Evolutionary conservation across 2,113 vertebrate genomes (phyloP).

Genomic region (Pterocles orientalis): DNA sequence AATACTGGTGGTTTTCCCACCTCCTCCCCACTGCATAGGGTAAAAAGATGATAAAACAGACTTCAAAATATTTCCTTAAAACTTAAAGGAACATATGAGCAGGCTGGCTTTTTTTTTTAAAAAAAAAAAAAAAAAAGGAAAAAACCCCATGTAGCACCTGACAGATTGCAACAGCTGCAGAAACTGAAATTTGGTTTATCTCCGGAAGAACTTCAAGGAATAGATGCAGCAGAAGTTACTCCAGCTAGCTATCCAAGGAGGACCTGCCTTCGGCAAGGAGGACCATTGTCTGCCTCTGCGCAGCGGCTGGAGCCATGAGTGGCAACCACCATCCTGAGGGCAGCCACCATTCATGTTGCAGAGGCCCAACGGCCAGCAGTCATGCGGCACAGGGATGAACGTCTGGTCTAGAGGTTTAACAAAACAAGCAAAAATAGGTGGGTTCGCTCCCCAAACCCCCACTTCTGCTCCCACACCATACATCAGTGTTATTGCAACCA

Average conservation of each 20-base stretch:
- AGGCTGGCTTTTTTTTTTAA: background rate
- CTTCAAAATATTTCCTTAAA: background rate
- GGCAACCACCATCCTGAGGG: background rate
- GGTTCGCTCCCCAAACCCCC: background rate
- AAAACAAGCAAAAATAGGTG: background rate
- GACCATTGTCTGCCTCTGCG: background rate
- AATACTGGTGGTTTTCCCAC: background rate
- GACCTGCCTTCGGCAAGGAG: rapidly evolving
- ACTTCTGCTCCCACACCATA: background rate
- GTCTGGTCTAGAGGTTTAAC: background rate
- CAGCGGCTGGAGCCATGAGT: rapidly evolving
- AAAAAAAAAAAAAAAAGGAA: background rate
- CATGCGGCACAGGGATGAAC: background rate
- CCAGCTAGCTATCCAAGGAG: background rate
- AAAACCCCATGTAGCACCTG: background rate
- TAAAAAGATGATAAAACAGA: background rate
- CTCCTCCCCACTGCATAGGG: background rate
- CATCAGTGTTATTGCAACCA: background rate
- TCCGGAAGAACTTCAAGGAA: background rate
- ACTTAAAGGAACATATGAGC: background rate
- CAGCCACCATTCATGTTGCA: background rate
- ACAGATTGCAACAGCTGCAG: background rate
- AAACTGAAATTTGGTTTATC: background rate
- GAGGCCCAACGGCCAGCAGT: background rate
- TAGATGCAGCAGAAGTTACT: background rate